phyloP scores from a whole-genome alignment of 2,888 invertebrate genomes.

The Ennomos fuscantarius region DNA sequence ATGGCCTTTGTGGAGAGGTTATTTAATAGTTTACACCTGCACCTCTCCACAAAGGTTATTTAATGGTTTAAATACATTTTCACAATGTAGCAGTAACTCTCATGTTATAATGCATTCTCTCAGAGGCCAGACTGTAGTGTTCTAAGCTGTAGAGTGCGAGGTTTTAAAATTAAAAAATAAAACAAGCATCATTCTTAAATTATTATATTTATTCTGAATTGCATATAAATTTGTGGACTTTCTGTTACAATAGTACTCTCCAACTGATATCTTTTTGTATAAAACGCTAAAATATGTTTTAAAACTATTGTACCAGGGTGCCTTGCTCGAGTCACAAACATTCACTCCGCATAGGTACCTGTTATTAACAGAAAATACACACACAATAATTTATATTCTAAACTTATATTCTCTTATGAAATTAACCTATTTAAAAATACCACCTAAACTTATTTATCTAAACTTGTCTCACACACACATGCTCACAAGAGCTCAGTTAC shows the following conservation, averaged over 20 bases:
- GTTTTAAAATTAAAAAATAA: conserved; percentile 36
- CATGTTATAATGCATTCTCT: no score
- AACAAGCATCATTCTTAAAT: conserved; percentile 71
- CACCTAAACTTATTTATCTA: conserved; percentile 72
- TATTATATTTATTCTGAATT: conserved; percentile 83
- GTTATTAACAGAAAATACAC: conserved; percentile 80
- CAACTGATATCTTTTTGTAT: conserved; percentile 80
- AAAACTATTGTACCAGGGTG: conserved; percentile 77
- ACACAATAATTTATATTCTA: conserved; percentile 83
- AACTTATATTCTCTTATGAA: conserved; percentile 70
- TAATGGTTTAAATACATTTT: no score
- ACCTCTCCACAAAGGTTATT: no score
- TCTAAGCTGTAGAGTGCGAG: no score
- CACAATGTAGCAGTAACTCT: no score
- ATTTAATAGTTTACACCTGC: no score
- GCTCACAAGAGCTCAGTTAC: conserved; percentile 54
- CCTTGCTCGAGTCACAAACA: conserved; percentile 60
- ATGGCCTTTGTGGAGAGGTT: no score
- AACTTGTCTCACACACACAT: conserved; percentile 69
- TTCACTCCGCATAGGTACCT: conserved; percentile 65
- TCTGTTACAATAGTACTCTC: conserved; percentile 83
- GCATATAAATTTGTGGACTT: conserved; percentile 85
- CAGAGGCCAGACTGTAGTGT: no score
- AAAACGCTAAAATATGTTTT: conserved; percentile 80
- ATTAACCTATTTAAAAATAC: conserved; percentile 78